phyloP scores from a whole-genome alignment of 2,888 invertebrate genomes.

The Hirtodrosophila histrioides region DNA sequence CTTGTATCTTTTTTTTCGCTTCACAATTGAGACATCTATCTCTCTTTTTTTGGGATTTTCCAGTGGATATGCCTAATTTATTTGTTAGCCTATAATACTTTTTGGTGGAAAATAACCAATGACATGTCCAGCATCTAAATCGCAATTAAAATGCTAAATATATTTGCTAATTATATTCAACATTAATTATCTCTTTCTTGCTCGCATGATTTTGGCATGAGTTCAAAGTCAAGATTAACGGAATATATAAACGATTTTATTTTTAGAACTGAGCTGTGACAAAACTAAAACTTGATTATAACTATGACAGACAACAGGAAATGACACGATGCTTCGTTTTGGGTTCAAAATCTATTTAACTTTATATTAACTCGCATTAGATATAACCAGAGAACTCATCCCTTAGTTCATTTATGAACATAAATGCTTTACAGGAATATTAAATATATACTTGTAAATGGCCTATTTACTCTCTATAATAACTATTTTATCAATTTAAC shows the following conservation, averaged over 20 bases:
- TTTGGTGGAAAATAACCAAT: slow-evolving; percentile 62
- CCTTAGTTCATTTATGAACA: too few species aligned
- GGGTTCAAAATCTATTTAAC: background rate
- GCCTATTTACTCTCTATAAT: too few species aligned
- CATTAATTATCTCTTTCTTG: slow-evolving; percentile 27
- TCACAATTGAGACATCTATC: too few species aligned
- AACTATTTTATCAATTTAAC: too few species aligned
- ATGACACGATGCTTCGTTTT: slow-evolving; percentile 1
- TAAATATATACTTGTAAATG: too few species aligned
- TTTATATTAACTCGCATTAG: too few species aligned
- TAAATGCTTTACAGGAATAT: too few species aligned
- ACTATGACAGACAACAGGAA: slow-evolving; percentile 22
- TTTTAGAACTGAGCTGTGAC: slow-evolving; percentile 25
- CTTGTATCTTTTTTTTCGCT: too few species aligned
- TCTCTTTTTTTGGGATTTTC: too few species aligned
- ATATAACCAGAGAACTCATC: too few species aligned
- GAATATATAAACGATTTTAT: slow-evolving; percentile 19
- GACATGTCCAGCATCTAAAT: background rate
- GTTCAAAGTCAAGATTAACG: slow-evolving; percentile 32
- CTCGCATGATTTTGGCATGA: slow-evolving; percentile 22
- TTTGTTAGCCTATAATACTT: slow-evolving; percentile 15
- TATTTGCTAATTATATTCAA: slow-evolving; percentile 42
- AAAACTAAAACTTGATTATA: slow-evolving; percentile 32
- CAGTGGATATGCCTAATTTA: background rate
- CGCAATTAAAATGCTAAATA: slow-evolving; percentile 14